Conservation (phyloP, 1,140 invertebrate species). For the Dendrolimus kikuchii region DNA sequence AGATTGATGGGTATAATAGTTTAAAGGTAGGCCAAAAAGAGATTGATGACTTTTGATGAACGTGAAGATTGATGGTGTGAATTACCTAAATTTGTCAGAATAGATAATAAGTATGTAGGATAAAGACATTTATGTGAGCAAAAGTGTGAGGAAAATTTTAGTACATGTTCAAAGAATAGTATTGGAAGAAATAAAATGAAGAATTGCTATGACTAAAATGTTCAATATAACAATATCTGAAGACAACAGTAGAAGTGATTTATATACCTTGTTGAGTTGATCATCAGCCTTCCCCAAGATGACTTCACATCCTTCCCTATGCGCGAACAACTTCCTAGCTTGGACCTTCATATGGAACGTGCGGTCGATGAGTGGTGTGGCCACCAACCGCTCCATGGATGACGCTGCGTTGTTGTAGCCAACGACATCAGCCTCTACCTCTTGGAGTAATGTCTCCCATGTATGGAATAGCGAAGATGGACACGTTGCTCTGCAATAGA, state of each 20-base stretch:
- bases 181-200: too few species aligned
- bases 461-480: conserved; percentile 88
- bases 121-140: too few species aligned
- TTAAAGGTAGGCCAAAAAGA: too few species aligned
- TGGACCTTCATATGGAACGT: conserved; percentile 95
- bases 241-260: background rate
- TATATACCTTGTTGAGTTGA: conserved; percentile 80
- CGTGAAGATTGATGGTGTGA: too few species aligned
- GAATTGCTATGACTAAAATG: too few species aligned
- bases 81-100: too few species aligned
- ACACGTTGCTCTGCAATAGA: conserved; percentile 79
- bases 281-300: conserved; percentile 92
- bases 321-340: conserved; percentile 91
- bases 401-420: conserved; percentile 90
- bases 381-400: conserved; percentile 84
- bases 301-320: conserved; percentile 93
- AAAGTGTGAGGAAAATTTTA: too few species aligned
- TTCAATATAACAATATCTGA: background rate
- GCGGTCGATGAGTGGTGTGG: conserved; percentile 89
- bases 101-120: too few species aligned
- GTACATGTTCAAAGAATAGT: too few species aligned
- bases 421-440: conserved; percentile 94
- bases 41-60: too few species aligned
- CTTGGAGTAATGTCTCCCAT: conserved; percentile 93
- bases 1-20: too few species aligned